Evolutionary conservation across 1,140 invertebrate species (phyloP), one percentile per base, ranked within the genome.

Genomic region (Drosophila orosa): DNA sequence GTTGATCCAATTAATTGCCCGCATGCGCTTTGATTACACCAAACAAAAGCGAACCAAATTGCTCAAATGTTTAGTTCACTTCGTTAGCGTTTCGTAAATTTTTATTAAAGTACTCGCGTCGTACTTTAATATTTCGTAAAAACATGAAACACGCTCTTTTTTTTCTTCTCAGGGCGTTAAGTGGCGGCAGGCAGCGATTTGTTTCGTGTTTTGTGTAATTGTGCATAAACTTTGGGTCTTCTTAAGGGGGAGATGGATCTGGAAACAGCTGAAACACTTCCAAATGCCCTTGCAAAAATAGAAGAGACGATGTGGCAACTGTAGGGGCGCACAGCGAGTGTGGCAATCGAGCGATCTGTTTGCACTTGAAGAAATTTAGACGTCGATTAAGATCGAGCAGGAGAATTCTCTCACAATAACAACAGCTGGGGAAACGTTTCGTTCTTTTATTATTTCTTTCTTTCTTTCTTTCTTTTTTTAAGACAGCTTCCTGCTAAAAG

Each of bases 1-100:
- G 83, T 86, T 86, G 42, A 56, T 71, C 45, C 84, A 68, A 87
- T 87, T 87, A 87, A 87, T 87, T 89, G 84, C 83, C 83, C 84
- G 83, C 83, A 89, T 87, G 83, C 83, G 83, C 84, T 83, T 86
- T 83, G 78, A 86, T 86, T 87, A 83, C 67, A 77, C 24, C 50
- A 75, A 67, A 61, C 58, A 59, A 74, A 73, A 24, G 59, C 48
- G 55, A 58, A 62, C 58, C 48, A 52, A 75, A 47, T 69, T 73
- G 54, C 65, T 72, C 37, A 68, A 74, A 87, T 79, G 80, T 83
- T 87, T 87, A 73, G 75, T 77, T 86, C 57, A 72, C 40, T 75
- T 65, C 44, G 48, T 33, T 40, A 57, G 63, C 39, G 59, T 77
- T 77, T 79, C 44, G 61, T 50, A 58, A 69, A 27, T 56, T 73